phyloP scores from a whole-genome alignment of 2,113 vertebrate genomes.

The Sclerurus mexicanus region DNA sequence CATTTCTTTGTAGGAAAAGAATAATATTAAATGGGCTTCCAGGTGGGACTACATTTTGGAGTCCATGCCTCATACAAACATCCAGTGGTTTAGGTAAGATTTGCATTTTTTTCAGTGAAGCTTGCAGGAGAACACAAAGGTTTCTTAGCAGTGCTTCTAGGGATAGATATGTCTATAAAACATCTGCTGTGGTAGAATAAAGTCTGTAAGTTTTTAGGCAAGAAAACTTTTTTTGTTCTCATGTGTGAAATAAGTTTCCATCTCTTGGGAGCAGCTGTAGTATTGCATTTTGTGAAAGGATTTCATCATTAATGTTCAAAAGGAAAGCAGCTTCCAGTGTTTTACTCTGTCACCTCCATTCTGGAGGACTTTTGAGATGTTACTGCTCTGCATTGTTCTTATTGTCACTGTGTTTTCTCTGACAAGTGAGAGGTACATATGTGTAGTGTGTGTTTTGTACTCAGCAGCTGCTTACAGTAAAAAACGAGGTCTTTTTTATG shows the following conservation, averaged over 20 bases:
- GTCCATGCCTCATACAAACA: constrained; percentile 88
- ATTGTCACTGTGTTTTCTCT: background rate
- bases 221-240: background rate
- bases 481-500: background rate
- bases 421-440: background rate
- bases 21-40: constrained; percentile 86
- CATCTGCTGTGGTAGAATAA: background rate
- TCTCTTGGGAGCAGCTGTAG: background rate
- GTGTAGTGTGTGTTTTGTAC: background rate
- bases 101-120: background rate
- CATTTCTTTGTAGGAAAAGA: constrained; percentile 76
- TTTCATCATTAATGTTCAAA: background rate
- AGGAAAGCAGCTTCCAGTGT: background rate
- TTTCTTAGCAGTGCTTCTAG: background rate
- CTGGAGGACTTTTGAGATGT: background rate
- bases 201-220: background rate
- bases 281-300: constrained; percentile 5
- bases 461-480: background rate
- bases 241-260: background rate
- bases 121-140: background rate
- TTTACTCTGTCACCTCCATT: background rate
- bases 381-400: background rate
- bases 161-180: background rate
- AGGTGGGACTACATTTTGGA: constrained; percentile 92
- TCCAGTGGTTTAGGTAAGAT: constrained; percentile 90